Conservation (phyloP, 2,888 invertebrate species). For the Campoletis raptor region DNA sequence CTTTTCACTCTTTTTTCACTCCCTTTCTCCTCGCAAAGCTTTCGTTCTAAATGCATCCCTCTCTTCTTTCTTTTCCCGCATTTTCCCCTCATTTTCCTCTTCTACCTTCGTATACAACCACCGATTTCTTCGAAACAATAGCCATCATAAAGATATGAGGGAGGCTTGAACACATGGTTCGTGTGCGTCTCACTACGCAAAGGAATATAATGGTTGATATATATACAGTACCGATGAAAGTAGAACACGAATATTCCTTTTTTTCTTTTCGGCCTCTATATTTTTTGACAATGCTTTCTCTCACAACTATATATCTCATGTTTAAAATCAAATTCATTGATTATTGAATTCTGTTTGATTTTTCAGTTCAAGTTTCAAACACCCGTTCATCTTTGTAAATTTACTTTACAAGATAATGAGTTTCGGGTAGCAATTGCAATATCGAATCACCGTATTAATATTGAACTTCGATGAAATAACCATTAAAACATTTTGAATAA, state of each 20-base stretch:
- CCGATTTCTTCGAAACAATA: conserved; percentile 65
- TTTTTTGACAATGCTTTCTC: not conserved
- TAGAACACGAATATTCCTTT: conserved; percentile 56
- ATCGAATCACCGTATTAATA: not conserved
- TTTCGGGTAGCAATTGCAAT: not conserved
- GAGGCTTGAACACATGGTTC: conserved; percentile 33
- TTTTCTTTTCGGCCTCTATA: not conserved
- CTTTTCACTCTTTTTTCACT: conserved; percentile 51
- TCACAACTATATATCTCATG: not conserved
- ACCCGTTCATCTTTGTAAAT: not conserved
- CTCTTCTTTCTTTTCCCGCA: conserved; percentile 55
- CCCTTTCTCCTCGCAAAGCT: conserved; percentile 47
- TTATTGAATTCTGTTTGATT: not conserved
- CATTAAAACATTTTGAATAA: not conserved
- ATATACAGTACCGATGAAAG: conserved; percentile 40
- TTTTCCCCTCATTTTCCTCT: conserved; percentile 53
- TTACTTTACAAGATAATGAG: not conserved
- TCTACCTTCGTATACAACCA: conserved; percentile 51
- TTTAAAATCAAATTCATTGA: not conserved
- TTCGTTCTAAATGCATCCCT: conserved; percentile 61
- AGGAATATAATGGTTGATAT: conserved; percentile 54
- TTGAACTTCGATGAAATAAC: not conserved
- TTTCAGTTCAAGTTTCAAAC: not conserved
- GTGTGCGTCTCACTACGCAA: conserved; percentile 38
- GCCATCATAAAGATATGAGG: conserved; percentile 41